phyloP scores from a whole-genome alignment of 2,113 vertebrate genomes.

The Struthidea cinerea region DNA sequence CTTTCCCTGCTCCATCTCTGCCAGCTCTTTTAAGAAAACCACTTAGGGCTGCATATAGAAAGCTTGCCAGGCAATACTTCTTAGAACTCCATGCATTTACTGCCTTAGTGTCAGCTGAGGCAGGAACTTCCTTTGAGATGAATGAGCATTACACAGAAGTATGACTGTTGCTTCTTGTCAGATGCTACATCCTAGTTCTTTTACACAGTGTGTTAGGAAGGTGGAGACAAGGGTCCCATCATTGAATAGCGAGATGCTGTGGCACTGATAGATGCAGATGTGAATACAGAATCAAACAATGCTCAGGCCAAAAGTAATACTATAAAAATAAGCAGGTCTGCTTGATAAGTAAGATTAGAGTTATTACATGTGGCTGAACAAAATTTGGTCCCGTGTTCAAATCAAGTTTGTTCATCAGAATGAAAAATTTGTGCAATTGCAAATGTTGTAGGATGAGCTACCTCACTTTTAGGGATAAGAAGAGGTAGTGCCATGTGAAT shows the following conservation, averaged over 20 bases:
- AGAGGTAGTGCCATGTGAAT: not conserved
- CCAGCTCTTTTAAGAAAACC: not conserved
- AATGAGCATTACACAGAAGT: not conserved
- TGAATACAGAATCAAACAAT: not conserved
- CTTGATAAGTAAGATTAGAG: not conserved
- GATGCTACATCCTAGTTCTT: not conserved
- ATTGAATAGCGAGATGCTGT: not conserved
- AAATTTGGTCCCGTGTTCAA: not conserved
- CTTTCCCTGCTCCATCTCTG: not conserved
- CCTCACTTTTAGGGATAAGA: not conserved
- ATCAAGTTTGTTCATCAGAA: not conserved
- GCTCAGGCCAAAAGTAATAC: not conserved
- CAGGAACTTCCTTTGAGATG: not conserved
- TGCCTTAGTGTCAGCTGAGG: not conserved
- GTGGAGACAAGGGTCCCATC: not conserved
- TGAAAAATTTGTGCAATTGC: not conserved
- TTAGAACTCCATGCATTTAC: not conserved
- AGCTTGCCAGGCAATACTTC: not conserved
- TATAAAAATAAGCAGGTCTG: not conserved
- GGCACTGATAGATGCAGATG: not conserved
- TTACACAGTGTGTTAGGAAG: not conserved
- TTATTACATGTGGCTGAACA: not conserved
- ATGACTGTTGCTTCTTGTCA: not conserved
- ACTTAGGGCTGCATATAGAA: not conserved
- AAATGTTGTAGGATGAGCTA: not conserved